These are phyloP conservation scores for Thymelicus lineola DNA, from an alignment of 2,888 invertebrate species.

Conservation along the genomic window DNA sequence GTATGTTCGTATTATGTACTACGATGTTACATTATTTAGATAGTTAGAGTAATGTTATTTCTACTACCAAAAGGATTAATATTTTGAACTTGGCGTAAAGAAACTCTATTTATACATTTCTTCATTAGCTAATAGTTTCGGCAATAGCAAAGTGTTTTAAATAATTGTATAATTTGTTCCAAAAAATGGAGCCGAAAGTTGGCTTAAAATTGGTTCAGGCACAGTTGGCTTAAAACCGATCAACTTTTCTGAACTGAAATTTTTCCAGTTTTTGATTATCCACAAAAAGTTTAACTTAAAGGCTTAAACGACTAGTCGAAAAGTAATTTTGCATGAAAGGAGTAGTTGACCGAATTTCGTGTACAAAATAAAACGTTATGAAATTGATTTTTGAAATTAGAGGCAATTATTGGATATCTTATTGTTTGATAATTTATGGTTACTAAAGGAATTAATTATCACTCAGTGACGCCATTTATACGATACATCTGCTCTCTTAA, in stretches of 20 bases:
- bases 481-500: no score
- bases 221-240: slow-evolving; percentile 15
- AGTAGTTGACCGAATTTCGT: slow-evolving; percentile 19
- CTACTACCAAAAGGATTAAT: no score
- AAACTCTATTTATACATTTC: no score
- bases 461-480: no score
- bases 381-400: neutral
- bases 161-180: slow-evolving; percentile 12
- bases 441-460: no score
- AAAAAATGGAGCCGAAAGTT: slow-evolving; percentile 8
- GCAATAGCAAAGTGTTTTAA: neutral
- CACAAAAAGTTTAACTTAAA: slow-evolving; percentile 29
- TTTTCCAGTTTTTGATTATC: slow-evolving; percentile 24
- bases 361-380: slow-evolving; percentile 9
- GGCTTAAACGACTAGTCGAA: slow-evolving; percentile 28
- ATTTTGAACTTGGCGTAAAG: no score
- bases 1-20: neutral
- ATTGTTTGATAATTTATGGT: no score
- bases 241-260: slow-evolving; percentile 27
- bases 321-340: slow-evolving; percentile 22
- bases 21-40: no score
- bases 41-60: no score
- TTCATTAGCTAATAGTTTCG: neutral
- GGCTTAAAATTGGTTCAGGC: slow-evolving; percentile 16
- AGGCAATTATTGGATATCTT: no score